Conservation (phyloP, 1,140 invertebrate species). For the Lycorma delicatula region DNA sequence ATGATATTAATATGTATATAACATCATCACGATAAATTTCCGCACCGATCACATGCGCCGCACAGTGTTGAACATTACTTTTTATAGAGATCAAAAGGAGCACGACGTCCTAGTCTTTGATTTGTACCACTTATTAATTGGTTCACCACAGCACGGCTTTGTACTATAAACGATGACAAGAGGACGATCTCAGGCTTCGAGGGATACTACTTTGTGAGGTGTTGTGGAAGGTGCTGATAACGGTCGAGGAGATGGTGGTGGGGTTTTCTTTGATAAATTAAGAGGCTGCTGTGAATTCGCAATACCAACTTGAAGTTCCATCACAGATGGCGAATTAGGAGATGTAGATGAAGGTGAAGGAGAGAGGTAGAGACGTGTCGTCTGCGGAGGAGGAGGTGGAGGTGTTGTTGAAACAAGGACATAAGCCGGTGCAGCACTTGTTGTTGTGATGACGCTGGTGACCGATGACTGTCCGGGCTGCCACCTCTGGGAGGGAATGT, state of each 20-base stretch:
- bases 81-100: conserved; percentile 27
- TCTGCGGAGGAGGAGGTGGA: conserved; percentile 15
- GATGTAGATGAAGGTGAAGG: conserved; percentile 42
- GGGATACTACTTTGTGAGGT: conserved; percentile 44
- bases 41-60: background rate
- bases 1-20: background rate
- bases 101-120: conserved; percentile 23
- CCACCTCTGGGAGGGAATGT: conserved; percentile 19
- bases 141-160: conserved; percentile 23
- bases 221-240: conserved; percentile 33
- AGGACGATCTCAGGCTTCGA: conserved; percentile 44
- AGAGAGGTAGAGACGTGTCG: conserved; percentile 12
- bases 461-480: no score
- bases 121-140: conserved; percentile 28
- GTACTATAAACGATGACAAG: conserved; percentile 27
- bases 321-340: conserved; percentile 38
- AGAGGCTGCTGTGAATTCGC: conserved; percentile 65
- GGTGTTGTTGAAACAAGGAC: conserved; percentile 26
- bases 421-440: conserved; percentile 24
- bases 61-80: conserved; percentile 17
- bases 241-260: conserved; percentile 60
- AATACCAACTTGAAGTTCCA: conserved; percentile 72
- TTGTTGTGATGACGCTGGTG: conserved; percentile 31
- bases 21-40: background rate
- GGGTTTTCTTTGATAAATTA: conserved; percentile 81